These are phyloP conservation scores for Calosoma granatense DNA, from an alignment of 1,140 invertebrate species.

Conservation along the genomic window DNA sequence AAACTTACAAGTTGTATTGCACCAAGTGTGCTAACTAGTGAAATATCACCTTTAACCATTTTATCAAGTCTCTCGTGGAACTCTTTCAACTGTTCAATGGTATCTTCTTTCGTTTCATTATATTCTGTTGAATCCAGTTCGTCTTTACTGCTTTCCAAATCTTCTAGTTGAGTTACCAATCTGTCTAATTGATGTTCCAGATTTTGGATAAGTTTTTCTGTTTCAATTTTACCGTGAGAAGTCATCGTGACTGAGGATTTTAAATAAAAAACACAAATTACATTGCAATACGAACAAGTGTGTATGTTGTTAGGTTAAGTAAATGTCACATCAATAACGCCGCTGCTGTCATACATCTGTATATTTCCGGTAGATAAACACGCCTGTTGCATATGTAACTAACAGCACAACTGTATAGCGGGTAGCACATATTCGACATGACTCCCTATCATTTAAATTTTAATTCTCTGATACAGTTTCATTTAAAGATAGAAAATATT, in stretches of 20 bases:
- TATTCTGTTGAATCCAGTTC: slow-evolving; percentile 57
- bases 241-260: slow-evolving; percentile 22
- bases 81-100: slow-evolving; percentile 64
- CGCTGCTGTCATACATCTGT: too few species aligned
- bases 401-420: too few species aligned
- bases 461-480: too few species aligned
- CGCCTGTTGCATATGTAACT: too few species aligned
- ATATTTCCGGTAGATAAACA: too few species aligned
- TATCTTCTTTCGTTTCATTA: slow-evolving; percentile 60
- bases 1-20: slow-evolving; percentile 30
- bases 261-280: not conserved
- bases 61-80: slow-evolving; percentile 57
- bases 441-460: too few species aligned
- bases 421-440: too few species aligned
- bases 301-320: too few species aligned
- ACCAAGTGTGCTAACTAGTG: slow-evolving; percentile 46
- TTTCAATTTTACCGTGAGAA: slow-evolving; percentile 31
- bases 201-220: slow-evolving; percentile 52
- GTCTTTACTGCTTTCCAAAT: slow-evolving; percentile 61
- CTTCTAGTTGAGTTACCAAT: slow-evolving; percentile 58
- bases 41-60: slow-evolving; percentile 58
- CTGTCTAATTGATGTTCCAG: slow-evolving; percentile 62
- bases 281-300: not conserved
- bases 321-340: too few species aligned
- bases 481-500: too few species aligned